A percentile compares a stretch with the other conserved stretches of the same genome.
Evolutionary conservation across 2,113 vertebrate species (phyloP).

Genomic region (Megaceryle maxima): DNA sequence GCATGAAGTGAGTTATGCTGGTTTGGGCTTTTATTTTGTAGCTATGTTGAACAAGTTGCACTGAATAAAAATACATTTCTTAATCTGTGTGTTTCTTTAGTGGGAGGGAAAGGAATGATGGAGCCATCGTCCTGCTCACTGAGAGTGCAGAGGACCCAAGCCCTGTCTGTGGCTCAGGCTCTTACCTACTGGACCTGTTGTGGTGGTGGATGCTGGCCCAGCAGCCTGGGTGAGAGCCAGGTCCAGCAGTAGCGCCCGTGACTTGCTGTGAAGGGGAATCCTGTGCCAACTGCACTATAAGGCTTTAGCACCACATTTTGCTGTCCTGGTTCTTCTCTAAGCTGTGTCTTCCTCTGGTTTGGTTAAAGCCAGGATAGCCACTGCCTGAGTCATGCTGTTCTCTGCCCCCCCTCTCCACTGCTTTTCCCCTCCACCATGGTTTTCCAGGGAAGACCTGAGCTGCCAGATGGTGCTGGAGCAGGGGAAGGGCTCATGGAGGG

Average conservation of each 20-base stretch:
- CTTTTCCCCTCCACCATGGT: rapidly evolving
- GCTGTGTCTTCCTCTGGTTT: neutral
- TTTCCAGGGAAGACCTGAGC: neutral
- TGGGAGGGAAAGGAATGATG: neutral
- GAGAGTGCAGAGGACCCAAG: neutral
- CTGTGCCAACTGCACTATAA: rapidly evolving
- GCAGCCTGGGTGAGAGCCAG: neutral
- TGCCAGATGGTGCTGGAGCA: neutral
- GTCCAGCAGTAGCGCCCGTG: neutral
- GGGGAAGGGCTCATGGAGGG: neutral
- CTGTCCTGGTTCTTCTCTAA: neutral
- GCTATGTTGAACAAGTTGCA: neutral
- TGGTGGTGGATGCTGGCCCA: rapidly evolving
- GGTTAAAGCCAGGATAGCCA: rapidly evolving
- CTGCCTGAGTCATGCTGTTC: no score
- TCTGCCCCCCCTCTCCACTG: rapidly evolving
- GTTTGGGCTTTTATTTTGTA: neutral
- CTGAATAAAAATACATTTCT: neutral
- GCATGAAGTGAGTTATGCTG: neutral
- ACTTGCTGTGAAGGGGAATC: neutral
- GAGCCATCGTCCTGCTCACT: rapidly evolving
- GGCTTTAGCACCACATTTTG: rapidly evolving
- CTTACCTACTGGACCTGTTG: neutral
- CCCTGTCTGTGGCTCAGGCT: neutral
- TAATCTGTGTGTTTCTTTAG: neutral